A percentile compares a stretch with the other conserved stretches of the same genome.
phyloP scores from a whole-genome alignment of 2,113 vertebrate genomes.

The Varanus salvator region DNA sequence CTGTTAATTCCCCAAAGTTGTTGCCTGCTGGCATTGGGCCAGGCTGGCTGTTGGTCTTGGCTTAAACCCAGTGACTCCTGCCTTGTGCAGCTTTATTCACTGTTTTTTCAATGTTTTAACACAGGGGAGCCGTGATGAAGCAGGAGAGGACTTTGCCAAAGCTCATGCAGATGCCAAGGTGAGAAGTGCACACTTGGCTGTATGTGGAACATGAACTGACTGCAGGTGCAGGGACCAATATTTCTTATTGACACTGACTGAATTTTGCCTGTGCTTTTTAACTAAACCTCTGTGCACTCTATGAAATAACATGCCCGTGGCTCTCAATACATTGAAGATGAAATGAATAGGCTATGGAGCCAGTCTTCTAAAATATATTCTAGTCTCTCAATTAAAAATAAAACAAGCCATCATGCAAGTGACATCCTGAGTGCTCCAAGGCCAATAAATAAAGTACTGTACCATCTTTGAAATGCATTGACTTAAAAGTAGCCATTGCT shows the following conservation, averaged over 20 bases:
- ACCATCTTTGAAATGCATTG: not conserved
- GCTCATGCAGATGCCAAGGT: slow-evolving; percentile 90
- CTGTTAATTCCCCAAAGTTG: not conserved
- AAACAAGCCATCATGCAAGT: not conserved
- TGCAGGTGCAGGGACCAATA: too few relatives aligned
- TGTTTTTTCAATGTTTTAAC: slow-evolving; percentile 34
- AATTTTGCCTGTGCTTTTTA: not conserved
- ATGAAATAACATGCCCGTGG: not conserved
- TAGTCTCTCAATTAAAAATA: not conserved
- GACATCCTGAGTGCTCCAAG: not conserved
- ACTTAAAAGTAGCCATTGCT: not conserved
- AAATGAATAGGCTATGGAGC: not conserved
- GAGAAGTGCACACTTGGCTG: not conserved
- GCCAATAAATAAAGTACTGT: not conserved
- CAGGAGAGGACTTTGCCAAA: slow-evolving; percentile 81
- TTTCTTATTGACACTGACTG: not conserved
- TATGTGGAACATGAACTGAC: not conserved
- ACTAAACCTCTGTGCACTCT: not conserved
- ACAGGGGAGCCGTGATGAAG: slow-evolving; percentile 92
- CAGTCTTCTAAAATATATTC: not conserved
- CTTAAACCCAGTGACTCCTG: not conserved
- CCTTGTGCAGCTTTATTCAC: slow-evolving; percentile 7
- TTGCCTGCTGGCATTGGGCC: not conserved
- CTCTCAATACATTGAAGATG: not conserved
- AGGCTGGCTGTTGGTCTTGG: not conserved